These are phyloP conservation scores for Actinernus sp. DNA, from an alignment of 92 coral and sea anemone species.

Conservation along the genomic window DNA sequence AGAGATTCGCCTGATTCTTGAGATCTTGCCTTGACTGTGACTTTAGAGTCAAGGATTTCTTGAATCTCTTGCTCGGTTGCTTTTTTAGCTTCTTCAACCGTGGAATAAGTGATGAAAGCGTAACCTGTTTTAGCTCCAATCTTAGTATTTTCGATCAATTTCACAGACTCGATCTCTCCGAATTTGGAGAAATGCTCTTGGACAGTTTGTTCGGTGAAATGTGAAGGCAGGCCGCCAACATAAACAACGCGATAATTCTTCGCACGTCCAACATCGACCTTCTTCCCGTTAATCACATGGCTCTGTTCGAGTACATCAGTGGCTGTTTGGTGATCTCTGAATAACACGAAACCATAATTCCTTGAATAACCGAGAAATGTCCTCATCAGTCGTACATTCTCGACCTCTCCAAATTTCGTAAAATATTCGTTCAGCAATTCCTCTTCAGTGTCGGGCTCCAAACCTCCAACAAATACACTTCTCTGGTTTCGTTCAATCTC, in stretches of 20 bases:
- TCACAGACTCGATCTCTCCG: conserved; percentile 51
- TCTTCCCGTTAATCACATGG: conserved; percentile 41
- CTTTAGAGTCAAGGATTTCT: conserved; percentile 23
- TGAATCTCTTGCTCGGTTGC: conserved; percentile 47
- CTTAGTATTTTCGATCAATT: conserved; percentile 36
- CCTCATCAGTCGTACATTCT: conserved; percentile 35
- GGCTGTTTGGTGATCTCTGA: conserved; percentile 37
- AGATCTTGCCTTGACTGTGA: conserved; percentile 7
- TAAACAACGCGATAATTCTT: conserved; percentile 46
- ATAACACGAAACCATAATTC: conserved; percentile 64
- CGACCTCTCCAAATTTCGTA: conserved; percentile 60
- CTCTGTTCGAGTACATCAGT: conserved; percentile 33
- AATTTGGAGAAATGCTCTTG: conserved; percentile 42
- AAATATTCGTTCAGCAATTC: conserved; percentile 43
- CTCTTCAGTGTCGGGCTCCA: conserved; percentile 52
- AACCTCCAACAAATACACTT: conserved; percentile 56
- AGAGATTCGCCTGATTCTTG: background rate
- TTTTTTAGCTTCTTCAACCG: conserved; percentile 48
- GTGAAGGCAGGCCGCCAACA: conserved; percentile 49
- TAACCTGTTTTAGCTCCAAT: conserved; percentile 37
- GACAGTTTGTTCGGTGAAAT: conserved; percentile 36
- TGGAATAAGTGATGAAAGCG: conserved; percentile 44
- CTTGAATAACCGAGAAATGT: conserved; percentile 54
- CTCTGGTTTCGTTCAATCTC: conserved; percentile 41
- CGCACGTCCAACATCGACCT: conserved; percentile 36